Base-by-base conservation (phyloP, 2,797 vertebrate species). In the Craterocephalus amniculus region DNA sequence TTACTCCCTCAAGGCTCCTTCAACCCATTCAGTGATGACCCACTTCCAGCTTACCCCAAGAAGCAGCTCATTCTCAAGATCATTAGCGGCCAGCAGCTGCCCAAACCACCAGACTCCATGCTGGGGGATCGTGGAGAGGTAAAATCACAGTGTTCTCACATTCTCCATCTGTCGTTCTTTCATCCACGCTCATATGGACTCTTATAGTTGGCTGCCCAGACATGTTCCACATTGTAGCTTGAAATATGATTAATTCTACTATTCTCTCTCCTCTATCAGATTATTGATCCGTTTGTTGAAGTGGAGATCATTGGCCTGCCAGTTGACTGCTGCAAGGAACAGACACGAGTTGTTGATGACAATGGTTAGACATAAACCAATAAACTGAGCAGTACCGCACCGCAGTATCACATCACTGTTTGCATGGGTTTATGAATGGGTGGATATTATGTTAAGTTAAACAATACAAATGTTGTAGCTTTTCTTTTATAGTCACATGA, bases 231-330 rank as follows among this genome's bases (percentile, higher is more conserved):
- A 55, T 48, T 27, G 51, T 54, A 31, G 38, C 60, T 67, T 22
- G 18, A 66, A 72, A 32, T 59, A 24, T n/a, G 29, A 70, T 56
- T 74, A 0, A 61, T 76, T 64, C 61, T 43, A 16, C 62, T 62
- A 6, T 14, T 22, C 16, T 80, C 55, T 71, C 65, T 75, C 66
- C 18, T 64, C 56, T 52, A 11, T 63, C 85, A 99, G 98, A 99
- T 99, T 83, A 99, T 99, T 55, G 98, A 99, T 91, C 98, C 98
- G 3, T 99, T 98, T 72, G 98, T 99, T 24, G 98, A 99, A 89
- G 97, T 99, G 87, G 98, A 99, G 92, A 96, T 99, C 80, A 98
- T 99, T 67, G 98, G 98, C n/a, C 92, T 99, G 68, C 97, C 98
- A 20, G 94, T 96, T 12, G 98, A 99, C 82, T 98, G 97, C 89